Evolutionary conservation across 2,113 vertebrate species (phyloP), one percentile per base, ranked within the genome.

Genomic region (Spilogale gracilis): DNA sequence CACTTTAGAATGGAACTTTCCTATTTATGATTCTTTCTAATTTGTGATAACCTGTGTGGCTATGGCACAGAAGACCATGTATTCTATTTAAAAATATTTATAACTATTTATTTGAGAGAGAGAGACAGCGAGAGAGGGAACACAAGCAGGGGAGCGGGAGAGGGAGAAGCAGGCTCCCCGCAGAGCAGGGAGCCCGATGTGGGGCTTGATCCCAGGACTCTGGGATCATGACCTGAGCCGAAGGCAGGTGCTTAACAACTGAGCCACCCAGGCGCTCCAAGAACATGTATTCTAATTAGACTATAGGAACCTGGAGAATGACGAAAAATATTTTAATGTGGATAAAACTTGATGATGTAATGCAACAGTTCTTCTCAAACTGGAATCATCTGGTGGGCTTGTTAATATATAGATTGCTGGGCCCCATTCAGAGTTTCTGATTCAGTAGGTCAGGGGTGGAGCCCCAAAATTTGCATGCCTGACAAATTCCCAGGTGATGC

Each of bases 1-100:
- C 65, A 95, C 30, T 97, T 32, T 61, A 76, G 69, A 61, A 81
- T 8, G 87, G 87, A 92, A 85, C 65, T 92, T 63, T 58, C 20
- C 52, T 84, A 23, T 23, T 45, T 76, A 27, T 56, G 38, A 30
- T 56, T 85, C 74, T 86, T 86, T 95, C 45, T 90, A 91, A 83
- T 56, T 25, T 97, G n/a, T 81, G 43, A 60, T 69, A 94, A 84
- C 27, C 18, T 63, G 54, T 83, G 23, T 78, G 6, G 85, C 27
- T 86, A 61, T 16, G 20, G 73, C 16, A 89, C 20, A 83, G 78
- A 80, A n/a, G 13, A 86, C 38, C 79, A 4, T 56, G 23, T 48
- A 83, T 84, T 90, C 67, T 67, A 90, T 27, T 81, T 84, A 83
- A 38, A 38, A 38, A 38, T 38, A 38, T 38, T 38, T 38, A 38